Base-by-base conservation (phyloP, 2,888 invertebrate species). In the Sipunculus nudus region DNA sequence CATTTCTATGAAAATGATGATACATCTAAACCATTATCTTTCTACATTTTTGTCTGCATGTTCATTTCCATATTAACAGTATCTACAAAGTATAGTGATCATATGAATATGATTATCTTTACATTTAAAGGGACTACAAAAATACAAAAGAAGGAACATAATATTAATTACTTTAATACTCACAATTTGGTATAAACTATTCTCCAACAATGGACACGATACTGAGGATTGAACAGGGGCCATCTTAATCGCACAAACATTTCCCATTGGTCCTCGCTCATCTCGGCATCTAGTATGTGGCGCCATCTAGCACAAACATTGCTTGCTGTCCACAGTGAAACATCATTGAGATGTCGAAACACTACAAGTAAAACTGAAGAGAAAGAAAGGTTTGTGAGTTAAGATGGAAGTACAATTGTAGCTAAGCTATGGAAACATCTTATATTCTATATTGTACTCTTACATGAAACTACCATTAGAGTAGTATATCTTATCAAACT, bases 321-420 rank as follows among this genome's bases (percentile, higher is more conserved):
- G 39, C 92, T 91, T 59, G 92, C 92, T 76, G 91, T 92, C 89
- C 94, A 92, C 74, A 96, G 86, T 0, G 95, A 94, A 78, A 96
- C 88, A 84, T 96, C 95, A 80, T 96, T 96, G 77, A 96, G 86
- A 84, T 93, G 92, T 52, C 90, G 90, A 84, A 96, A 95, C 65
- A 96, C 92, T 67, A 90, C 89, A 52, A 95, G 88, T 78, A 95
- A 85, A 71, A 96, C 81, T 81, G 74, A 8, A 63, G 60, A 25
- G 23, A 47, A 23, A 52, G 19, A 6, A 31, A n/a, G n/a, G n/a
- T n/a, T n/a, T n/a, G n/a, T n/a, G n/a, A n/a, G 38, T 46, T 19
- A 49, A 54, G 8, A n/a, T 35, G 38, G 16, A 10, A 35, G 10
- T 35, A 10, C 10, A 35, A 13, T 35, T 35, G 38, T 13, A 10